Evolutionary conservation across 2,888 invertebrate species (phyloP), one percentile per base, ranked within the genome.

Genomic region (Lysandra bellargus): DNA sequence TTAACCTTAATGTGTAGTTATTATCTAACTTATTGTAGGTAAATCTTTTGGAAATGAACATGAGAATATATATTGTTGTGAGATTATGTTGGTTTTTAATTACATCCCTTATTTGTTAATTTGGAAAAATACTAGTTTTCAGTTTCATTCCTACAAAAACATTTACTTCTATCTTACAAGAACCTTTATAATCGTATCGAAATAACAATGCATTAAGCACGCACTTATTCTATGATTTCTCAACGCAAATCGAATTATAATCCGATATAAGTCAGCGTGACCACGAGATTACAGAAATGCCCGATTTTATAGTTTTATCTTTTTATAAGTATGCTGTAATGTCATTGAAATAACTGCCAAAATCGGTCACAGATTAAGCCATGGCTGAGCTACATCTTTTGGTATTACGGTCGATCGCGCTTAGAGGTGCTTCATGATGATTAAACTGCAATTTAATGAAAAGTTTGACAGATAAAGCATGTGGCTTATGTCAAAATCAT

Each of bases 231-330:
- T 44, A n/a, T 17, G 4, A n/a, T 75, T 75, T 75, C 44, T 37
- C 75, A 75, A 75, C 75, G 75, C 75, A 44, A 49, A 75, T 75
- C 75, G 75, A 44, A 44, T 75, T 49, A 49, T 75, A 49, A 44
- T 44, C 49, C 49, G 75, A 9, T 75, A 30, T 49, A 75, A 75
- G 14, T n/a, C 30, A 30, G 49, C 49, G 75, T 75, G 75, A 75
- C 75, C 14, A 12, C 4, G 49, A 49, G 75, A 49, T 44, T 44
- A 75, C 75, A 49, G 44, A 44, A 75, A 49, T 49, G 14, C 12
- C 33, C 33, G 33, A 69, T 64, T 30, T 64, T 64, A 30, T 64
- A 30, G 14, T 33, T 69, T 33, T 69, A 69, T 69, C 69, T 69
- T 69, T 69, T 37, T 69, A 3, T 69, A 69, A 33, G 69, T 69